phyloP scores from a whole-genome alignment of 2,797 vertebrate species.

The Distichodus sexfasciatus region DNA sequence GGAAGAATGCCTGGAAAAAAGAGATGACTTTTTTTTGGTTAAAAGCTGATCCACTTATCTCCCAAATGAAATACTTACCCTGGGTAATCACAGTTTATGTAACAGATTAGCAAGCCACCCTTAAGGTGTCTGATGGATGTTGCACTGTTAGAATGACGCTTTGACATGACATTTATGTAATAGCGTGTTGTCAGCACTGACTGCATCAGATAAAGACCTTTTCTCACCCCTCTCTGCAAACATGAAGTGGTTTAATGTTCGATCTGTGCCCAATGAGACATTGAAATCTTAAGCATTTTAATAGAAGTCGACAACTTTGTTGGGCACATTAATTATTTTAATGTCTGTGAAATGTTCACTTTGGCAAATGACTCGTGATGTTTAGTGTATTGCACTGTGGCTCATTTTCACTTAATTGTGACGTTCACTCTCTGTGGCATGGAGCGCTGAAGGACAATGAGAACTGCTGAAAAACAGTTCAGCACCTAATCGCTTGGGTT shows the following conservation, averaged over 20 bases:
- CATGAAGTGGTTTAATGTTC: constrained; percentile 21
- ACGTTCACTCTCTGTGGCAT: constrained; percentile 7
- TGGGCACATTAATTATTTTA: constrained; percentile 61
- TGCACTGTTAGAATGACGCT: constrained; percentile 21
- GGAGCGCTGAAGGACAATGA: background rate
- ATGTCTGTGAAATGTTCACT: constrained; percentile 57
- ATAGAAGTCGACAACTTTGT: constrained; percentile 62
- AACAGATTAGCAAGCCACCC: background rate
- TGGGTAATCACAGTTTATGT: background rate
- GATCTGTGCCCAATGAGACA: constrained; percentile 50
- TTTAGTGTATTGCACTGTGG: constrained; percentile 31
- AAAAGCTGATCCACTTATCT: background rate
- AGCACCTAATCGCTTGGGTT: background rate
- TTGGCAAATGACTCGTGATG: constrained; percentile 58
- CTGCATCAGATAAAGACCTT: constrained; percentile 34
- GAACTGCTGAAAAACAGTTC: background rate
- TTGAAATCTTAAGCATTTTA: constrained; percentile 63
- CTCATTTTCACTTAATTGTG: constrained; percentile 26
- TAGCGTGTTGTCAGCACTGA: constrained; percentile 11
- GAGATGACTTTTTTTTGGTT: background rate
- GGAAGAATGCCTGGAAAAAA: background rate
- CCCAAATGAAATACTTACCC: background rate
- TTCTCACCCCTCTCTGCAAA: constrained; percentile 26
- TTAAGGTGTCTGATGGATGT: constrained; percentile 15
- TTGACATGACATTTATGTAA: constrained; percentile 16